Base-by-base conservation (phyloP, 2,797 vertebrate genomes). In the Liparis tanakae region DNA sequence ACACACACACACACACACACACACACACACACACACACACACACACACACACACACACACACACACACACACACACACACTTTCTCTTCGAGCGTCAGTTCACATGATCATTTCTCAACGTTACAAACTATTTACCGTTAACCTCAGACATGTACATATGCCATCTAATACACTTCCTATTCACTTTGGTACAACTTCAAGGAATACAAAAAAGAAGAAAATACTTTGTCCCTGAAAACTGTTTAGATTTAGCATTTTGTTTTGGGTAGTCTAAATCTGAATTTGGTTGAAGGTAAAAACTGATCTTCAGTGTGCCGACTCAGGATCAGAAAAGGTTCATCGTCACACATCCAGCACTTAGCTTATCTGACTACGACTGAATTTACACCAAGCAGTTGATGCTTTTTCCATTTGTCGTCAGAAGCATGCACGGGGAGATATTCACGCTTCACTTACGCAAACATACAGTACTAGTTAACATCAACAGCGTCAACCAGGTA, bases 131-230 rank as follows among this genome's bases (percentile, higher is more conserved):
- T 59, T 39, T 59, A 39, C 57, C 33, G 72, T 51, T 79, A 18
- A 70, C 75, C 34, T 72, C 74, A 70, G 70, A 33, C 53, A 64
- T 62, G 62, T 78, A 84, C 74, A 79, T 77, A 62, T 20, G 78
- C 46, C 73, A 55, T 77, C 89, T 65, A 82, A 77, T 5, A 51
- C 22, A 53, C 70, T 67, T 73, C 33, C 12, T 15, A 12, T 78
- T 78, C 37, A 79, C 72, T 86, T 83, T 84, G 76, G 83, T 67
- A 30, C 55, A 84, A 70, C 43, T 25, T 73, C 22, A 51, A 63
- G 34, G 68, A 82, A 70, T 80, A 71, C 37, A 58, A 80, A 57
- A 7, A 39, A 20, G 36, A 6, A 25, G n/a, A 36, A 50, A 46
- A 20, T 25, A 37, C 25, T 56, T 30, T 41, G 50, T 84, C 78